These are phyloP conservation scores for Dicaeum eximium DNA, from an alignment of 2,113 vertebrate genomes.

Conservation along the genomic window DNA sequence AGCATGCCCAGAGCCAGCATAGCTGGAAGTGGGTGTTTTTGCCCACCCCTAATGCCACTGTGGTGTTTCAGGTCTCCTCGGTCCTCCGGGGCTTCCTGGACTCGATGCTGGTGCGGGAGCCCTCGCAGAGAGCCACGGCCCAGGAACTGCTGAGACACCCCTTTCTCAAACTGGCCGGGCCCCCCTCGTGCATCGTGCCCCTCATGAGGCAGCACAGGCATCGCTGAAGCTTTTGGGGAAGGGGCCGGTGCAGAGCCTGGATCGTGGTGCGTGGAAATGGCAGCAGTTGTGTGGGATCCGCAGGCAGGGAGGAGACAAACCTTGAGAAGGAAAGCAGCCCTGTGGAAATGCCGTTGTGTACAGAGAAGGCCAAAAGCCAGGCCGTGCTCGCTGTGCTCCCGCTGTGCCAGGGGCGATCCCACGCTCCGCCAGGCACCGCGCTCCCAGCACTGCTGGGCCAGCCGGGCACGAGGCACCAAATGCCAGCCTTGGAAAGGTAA, in stretches of 20 bases:
- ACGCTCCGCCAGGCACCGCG: neutral
- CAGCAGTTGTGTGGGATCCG: neutral
- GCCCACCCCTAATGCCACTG: neutral
- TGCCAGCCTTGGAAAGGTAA: neutral
- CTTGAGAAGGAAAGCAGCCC: neutral
- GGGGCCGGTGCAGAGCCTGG: neutral
- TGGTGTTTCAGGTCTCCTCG: slow-evolving; percentile 81
- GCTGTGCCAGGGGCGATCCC: neutral
- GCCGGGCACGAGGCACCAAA: slow-evolving; percentile 27
- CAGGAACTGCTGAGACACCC: slow-evolving; percentile 91
- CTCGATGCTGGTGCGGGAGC: slow-evolving; percentile 95
- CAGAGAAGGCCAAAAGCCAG: neutral
- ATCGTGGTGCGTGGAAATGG: neutral
- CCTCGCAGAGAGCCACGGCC: slow-evolving; percentile 91
- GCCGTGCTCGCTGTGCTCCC: neutral
- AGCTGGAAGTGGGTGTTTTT: neutral
- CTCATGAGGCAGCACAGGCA: slow-evolving; percentile 98
- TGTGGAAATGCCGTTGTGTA: fast-evolving
- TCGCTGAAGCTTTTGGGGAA: slow-evolving; percentile 70
- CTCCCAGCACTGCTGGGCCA: slow-evolving; percentile 28
- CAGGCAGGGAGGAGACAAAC: neutral
- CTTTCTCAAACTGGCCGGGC: slow-evolving; percentile 91
- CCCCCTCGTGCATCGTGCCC: slow-evolving; percentile 93
- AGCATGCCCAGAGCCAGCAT: fast-evolving
- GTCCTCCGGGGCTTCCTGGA: slow-evolving; percentile 92